Evolutionary conservation across 2,113 vertebrate species (phyloP).

Genomic region (Istiophorus platypterus): DNA sequence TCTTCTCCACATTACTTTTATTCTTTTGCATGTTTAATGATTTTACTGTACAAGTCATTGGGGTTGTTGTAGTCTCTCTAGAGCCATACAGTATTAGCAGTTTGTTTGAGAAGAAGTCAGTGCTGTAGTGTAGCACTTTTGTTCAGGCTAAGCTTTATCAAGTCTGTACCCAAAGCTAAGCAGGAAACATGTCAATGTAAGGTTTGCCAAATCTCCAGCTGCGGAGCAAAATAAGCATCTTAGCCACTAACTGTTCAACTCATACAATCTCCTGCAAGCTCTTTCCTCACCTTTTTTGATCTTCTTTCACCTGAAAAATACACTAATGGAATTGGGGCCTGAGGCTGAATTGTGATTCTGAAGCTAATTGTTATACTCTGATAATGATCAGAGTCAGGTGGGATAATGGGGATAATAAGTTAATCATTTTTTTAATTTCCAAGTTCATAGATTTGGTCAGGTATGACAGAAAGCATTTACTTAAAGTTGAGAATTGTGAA

Average conservation of each 20-base stretch:
- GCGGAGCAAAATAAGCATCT: slow-evolving; percentile 49
- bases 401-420: slow-evolving; percentile 13
- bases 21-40: slow-evolving; percentile 2
- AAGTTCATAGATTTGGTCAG: slow-evolving; percentile 15
- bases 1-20: slow-evolving; percentile 1
- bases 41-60: neutral
- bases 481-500: neutral
- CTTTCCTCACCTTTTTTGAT: neutral
- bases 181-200: slow-evolving; percentile 52
- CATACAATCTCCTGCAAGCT: slow-evolving; percentile 2
- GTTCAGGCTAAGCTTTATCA: slow-evolving; percentile 1
- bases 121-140: neutral
- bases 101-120: neutral
- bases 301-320: neutral
- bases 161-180: slow-evolving; percentile 32
- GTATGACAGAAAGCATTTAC: slow-evolving; percentile 23
- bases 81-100: neutral
- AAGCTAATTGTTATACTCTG: slow-evolving; percentile 37
- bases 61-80: neutral
- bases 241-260: slow-evolving; percentile 18
- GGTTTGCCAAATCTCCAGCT: slow-evolving; percentile 47
- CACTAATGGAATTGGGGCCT: neutral
- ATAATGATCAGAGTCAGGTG: slow-evolving; percentile 30
- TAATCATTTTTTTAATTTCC: slow-evolving; percentile 39
- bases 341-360: slow-evolving; percentile 14